Evolutionary conservation across 2,797 vertebrate genomes (phyloP).

Genomic region (Alcedo atthis): DNA sequence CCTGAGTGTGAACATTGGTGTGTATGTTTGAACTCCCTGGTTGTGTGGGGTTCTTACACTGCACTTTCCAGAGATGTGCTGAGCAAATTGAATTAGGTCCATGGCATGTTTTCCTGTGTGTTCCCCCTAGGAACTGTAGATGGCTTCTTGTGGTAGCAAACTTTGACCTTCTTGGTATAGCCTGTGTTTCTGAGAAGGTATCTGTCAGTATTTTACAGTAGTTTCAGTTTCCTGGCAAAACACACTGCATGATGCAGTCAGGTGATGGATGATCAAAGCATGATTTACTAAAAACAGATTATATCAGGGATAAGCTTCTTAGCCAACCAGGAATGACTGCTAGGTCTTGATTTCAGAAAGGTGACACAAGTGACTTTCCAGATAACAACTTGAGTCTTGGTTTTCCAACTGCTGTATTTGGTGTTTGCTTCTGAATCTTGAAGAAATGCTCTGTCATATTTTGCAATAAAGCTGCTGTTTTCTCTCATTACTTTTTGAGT

Average conservation of each 20-base stretch:
- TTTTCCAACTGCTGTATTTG: not conserved
- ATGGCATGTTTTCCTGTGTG: not conserved
- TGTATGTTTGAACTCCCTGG: rapidly evolving
- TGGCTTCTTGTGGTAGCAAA: not conserved
- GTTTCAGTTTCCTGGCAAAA: not conserved
- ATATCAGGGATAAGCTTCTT: not conserved
- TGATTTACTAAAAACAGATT: not conserved
- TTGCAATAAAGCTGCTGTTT: not conserved
- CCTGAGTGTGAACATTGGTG: not conserved
- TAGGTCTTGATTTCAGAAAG: not conserved
- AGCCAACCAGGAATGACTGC: not conserved
- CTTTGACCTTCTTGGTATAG: not conserved
- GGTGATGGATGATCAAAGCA: not conserved
- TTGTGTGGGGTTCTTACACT: not conserved
- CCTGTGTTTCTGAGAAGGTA: not conserved
- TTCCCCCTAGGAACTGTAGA: not conserved
- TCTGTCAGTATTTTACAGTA: not conserved
- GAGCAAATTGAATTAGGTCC: not conserved
- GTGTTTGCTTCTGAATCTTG: not conserved
- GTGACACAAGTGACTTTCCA: not conserved
- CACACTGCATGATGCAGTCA: not conserved
- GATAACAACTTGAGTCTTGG: not conserved
- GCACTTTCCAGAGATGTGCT: not conserved
- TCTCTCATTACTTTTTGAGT: not conserved
- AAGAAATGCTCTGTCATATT: not conserved